These are phyloP conservation scores for Triplophysa bombifrons DNA, from an alignment of 2,797 vertebrate genomes.

Conservation along the genomic window DNA sequence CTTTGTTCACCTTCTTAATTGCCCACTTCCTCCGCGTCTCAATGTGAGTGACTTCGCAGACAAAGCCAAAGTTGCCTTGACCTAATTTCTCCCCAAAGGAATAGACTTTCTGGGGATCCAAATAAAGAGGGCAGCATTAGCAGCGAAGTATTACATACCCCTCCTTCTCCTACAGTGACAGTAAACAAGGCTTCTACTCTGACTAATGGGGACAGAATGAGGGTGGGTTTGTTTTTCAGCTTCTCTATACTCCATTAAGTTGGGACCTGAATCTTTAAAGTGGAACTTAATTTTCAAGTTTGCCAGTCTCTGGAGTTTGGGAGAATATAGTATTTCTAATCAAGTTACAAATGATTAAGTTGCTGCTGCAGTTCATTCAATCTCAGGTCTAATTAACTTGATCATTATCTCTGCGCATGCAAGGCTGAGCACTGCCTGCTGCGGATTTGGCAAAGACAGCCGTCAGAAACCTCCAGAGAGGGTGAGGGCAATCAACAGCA, in stretches of 20 bases:
- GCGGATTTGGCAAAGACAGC: slow-evolving; percentile 73
- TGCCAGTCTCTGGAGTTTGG: slow-evolving; percentile 71
- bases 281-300: slow-evolving; percentile 71
- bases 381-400: slow-evolving; percentile 85
- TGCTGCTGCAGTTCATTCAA: slow-evolving; percentile 81
- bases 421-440: slow-evolving; percentile 80
- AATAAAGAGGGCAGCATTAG: slow-evolving; percentile 60
- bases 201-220: slow-evolving; percentile 58
- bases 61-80: slow-evolving; percentile 84
- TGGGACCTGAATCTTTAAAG: slow-evolving; percentile 67
- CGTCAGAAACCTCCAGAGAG: slow-evolving; percentile 69
- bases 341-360: slow-evolving; percentile 85
- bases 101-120: slow-evolving; percentile 78
- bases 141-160: slow-evolving; percentile 55
- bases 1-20: slow-evolving; percentile 84
- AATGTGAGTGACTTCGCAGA: slow-evolving; percentile 82
- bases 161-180: slow-evolving; percentile 47
- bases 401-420: slow-evolving; percentile 82
- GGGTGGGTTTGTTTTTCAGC: slow-evolving; percentile 59
- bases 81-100: slow-evolving; percentile 82
- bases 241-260: slow-evolving; percentile 61
- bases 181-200: slow-evolving; percentile 54
- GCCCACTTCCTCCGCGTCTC: slow-evolving; percentile 81
- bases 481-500: slow-evolving; percentile 61
- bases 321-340: slow-evolving; percentile 82